phyloP scores from a whole-genome alignment of 2,888 invertebrate genomes.

The Torymus aiolomorphi region DNA sequence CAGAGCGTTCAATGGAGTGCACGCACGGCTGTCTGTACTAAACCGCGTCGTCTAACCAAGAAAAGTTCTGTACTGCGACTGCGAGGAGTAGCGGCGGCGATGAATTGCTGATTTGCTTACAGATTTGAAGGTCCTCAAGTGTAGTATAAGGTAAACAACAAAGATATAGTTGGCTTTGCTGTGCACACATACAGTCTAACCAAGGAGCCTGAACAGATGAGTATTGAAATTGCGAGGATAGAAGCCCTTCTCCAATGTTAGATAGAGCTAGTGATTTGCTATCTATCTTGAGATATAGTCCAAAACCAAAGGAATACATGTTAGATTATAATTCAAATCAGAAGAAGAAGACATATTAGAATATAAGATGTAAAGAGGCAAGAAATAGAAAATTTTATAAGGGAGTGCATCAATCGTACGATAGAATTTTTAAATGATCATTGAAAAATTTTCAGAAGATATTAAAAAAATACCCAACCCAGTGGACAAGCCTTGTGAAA shows the following conservation, averaged over 20 bases:
- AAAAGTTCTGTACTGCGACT: no score
- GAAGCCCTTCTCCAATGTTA: slow-evolving; percentile 84
- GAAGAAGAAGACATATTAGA: no score
- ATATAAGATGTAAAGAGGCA: slow-evolving; percentile 75
- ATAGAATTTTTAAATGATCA: slow-evolving; percentile 86
- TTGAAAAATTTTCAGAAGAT: slow-evolving; percentile 84
- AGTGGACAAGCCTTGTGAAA: slow-evolving; percentile 85
- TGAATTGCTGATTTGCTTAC: slow-evolving; percentile 66
- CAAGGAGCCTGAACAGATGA: slow-evolving; percentile 82
- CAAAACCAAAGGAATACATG: slow-evolving; percentile 77
- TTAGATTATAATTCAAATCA: no score
- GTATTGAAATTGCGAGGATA: slow-evolving; percentile 86
- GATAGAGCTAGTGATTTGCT: slow-evolving; percentile 93
- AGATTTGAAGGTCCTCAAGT: slow-evolving; percentile 47
- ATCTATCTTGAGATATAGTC: no score
- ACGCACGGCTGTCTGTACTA: no score
- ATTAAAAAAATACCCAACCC: slow-evolving; percentile 88
- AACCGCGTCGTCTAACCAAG: no score
- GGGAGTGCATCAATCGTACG: slow-evolving; percentile 74
- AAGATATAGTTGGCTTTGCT: slow-evolving; percentile 88
- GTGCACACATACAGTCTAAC: slow-evolving; percentile 85
- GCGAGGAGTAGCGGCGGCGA: no score
- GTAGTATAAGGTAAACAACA: slow-evolving; percentile 75
- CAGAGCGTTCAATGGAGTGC: no score
- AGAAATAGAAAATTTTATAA: slow-evolving; percentile 78